phyloP scores from a whole-genome alignment of 2,113 vertebrate genomes.

The Cettia cetti region DNA sequence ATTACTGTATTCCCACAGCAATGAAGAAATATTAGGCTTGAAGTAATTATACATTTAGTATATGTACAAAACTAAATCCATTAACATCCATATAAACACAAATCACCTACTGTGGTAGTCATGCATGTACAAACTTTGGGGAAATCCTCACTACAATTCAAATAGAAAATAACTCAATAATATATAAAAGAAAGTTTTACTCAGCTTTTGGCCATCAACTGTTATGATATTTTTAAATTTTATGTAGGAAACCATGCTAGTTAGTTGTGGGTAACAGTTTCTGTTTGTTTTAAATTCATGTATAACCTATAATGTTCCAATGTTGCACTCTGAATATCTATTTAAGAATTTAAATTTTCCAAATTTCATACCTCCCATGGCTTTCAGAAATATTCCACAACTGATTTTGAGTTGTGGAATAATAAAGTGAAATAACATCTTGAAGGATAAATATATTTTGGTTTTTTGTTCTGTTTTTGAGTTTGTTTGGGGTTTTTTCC shows the following conservation, averaged over 20 bases:
- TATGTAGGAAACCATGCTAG: neutral
- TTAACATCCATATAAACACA: neutral
- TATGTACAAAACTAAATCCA: neutral
- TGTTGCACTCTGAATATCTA: neutral
- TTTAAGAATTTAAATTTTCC: neutral
- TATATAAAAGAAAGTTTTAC: neutral
- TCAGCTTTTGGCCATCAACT: neutral
- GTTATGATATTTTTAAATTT: neutral
- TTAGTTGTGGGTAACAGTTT: neutral
- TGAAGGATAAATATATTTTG: neutral
- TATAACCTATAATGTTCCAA: neutral
- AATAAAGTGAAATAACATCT: neutral
- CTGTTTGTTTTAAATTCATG: neutral
- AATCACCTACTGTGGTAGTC: neutral
- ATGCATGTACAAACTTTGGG: neutral
- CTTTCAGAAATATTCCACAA: neutral
- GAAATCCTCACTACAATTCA: neutral
- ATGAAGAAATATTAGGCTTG: slow-evolving; percentile 18
- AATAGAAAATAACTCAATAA: neutral
- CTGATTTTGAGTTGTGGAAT: neutral
- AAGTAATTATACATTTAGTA: slow-evolving; percentile 24
- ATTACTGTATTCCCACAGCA: neutral
- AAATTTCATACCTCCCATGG: neutral
- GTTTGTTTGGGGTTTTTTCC: neutral
- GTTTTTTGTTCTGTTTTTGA: neutral